Evolutionary conservation across 37 sponge, comb jelly and placozoan genomes (phyloP).

Genomic region (Spongilla lacustris): DNA sequence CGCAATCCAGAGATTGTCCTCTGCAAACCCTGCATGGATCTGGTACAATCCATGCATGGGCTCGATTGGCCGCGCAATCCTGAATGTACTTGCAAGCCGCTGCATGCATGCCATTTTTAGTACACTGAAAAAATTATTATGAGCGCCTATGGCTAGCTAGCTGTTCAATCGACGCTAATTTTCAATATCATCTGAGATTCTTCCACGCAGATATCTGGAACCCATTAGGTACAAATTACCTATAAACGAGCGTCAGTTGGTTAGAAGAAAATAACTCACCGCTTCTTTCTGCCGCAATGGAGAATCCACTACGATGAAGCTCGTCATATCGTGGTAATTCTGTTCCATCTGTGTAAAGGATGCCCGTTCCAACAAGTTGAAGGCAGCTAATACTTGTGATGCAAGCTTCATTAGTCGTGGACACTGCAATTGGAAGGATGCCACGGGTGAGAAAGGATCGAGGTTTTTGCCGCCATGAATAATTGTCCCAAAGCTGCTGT

Average conservation of each 20-base stretch:
- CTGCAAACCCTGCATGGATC: no score
- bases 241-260: neutral
- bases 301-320: constrained; percentile 16
- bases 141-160: no score
- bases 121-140: no score
- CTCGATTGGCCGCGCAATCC: no score
- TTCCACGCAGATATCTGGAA: no score
- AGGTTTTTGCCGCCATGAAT: no score
- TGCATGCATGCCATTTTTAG: no score
- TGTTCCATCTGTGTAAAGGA: constrained; percentile 23
- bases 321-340: neutral
- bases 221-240: neutral
- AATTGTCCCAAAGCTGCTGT: constrained; percentile 20
- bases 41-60: no score
- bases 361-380: constrained; percentile 14
- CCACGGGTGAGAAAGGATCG: constrained; percentile 1
- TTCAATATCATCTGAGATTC: no score
- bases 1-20: no score
- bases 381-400: constrained; percentile 6
- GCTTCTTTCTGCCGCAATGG: neutral
- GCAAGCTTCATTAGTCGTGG: constrained; percentile 17
- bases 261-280: neutral
- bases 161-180: no score
- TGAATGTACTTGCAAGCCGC: no score
- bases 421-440: constrained; percentile 18